phyloP scores from a whole-genome alignment of 2,888 invertebrate genomes.

The Pachycephus smyrnensis region DNA sequence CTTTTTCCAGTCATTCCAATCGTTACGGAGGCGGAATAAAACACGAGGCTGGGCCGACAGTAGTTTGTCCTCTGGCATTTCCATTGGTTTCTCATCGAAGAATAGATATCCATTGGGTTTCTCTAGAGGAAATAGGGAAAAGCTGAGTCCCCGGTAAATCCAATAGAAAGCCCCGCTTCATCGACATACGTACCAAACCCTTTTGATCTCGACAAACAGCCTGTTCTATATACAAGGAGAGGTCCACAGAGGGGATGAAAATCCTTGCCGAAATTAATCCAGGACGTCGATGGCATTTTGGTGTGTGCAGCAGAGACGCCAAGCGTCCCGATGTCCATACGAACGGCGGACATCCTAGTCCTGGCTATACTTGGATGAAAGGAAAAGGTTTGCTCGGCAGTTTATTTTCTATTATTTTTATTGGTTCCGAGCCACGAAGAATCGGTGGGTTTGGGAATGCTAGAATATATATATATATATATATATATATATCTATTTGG shows the following conservation, averaged over 20 bases:
- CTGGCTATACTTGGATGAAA: not conserved
- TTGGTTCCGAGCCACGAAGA: conserved; percentile 22
- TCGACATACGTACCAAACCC: not conserved
- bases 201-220: conserved; percentile 5
- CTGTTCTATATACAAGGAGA: not conserved
- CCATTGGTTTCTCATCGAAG: not conserved
- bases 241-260: not conserved
- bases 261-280: conserved; percentile 4
- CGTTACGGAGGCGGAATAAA: not conserved
- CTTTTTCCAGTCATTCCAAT: not conserved
- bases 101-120: not conserved
- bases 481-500: not conserved
- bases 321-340: not conserved
- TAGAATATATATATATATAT: not conserved
- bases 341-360: not conserved
- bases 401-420: conserved; percentile 41
- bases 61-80: not conserved
- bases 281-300: not conserved
- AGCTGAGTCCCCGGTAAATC: not conserved
- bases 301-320: not conserved
- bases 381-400: conserved; percentile 11
- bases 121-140: not conserved
- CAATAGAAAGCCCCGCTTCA: not conserved
- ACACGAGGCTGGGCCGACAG: not conserved
- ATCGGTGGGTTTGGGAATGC: not conserved